A percentile compares a stretch with the other conserved stretches of the same genome.
These are phyloP conservation scores for Benitochromis conjunctus DNA, from an alignment of 2,113 vertebrate genomes.

Conservation along the genomic window DNA sequence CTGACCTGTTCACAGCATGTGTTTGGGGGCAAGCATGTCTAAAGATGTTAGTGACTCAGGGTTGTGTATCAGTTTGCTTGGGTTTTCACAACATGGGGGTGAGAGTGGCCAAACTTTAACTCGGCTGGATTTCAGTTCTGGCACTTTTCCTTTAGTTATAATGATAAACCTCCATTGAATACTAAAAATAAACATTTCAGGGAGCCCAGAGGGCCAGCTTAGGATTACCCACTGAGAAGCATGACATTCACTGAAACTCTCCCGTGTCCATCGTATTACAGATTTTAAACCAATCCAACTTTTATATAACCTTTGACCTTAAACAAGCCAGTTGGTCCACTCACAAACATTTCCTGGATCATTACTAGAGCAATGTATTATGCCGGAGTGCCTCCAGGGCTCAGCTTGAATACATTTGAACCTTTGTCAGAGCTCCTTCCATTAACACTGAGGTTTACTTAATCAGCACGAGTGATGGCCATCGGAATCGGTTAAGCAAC, in stretches of 20 bases:
- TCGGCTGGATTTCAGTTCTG: neutral
- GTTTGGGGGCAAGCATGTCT: neutral
- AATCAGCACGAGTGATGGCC: constrained; percentile 44
- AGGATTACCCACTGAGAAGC: constrained; percentile 34
- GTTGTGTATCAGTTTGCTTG: constrained; percentile 40
- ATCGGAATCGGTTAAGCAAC: neutral
- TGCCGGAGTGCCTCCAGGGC: neutral
- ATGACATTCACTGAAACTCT: neutral
- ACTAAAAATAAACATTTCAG: constrained; percentile 51
- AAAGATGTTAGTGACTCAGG: constrained; percentile 2
- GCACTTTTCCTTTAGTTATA: constrained; percentile 6
- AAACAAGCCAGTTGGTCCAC: constrained; percentile 13
- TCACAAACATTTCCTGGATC: constrained; percentile 40
- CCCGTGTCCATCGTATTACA: constrained; percentile 19
- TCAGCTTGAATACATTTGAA: constrained; percentile 23
- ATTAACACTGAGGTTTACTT: constrained; percentile 29
- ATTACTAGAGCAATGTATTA: constrained; percentile 33
- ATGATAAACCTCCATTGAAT: constrained; percentile 22
- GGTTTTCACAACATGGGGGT: constrained; percentile 18
- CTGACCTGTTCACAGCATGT: neutral
- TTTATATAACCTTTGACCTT: constrained; percentile 57
- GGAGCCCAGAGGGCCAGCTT: constrained; percentile 11
- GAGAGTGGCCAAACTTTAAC: constrained; percentile 15
- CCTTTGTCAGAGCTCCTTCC: constrained; percentile 26
- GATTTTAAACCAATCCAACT: constrained; percentile 40